A percentile compares a stretch with the other conserved stretches of the same genome.
Evolutionary conservation across 1,140 invertebrate species (phyloP).

Genomic region (Ceratosolen solmsi): DNA sequence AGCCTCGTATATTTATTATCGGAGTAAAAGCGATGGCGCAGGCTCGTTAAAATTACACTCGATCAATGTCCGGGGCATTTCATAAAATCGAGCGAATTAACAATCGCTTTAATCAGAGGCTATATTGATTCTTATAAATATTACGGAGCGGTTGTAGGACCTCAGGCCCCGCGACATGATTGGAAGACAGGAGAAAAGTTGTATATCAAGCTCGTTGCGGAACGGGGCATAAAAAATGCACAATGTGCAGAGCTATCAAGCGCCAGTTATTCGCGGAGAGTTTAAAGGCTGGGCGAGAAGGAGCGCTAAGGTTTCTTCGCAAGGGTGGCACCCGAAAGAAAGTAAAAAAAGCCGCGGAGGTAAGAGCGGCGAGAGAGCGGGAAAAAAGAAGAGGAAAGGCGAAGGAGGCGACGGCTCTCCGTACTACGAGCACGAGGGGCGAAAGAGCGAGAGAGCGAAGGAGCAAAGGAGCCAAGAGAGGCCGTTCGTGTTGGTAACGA

Average conservation of each 20-base stretch:
- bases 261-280: constrained; percentile 6
- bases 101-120: not conserved
- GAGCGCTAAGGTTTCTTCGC: not conserved
- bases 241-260: constrained; percentile 22
- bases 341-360: constrained; percentile 10
- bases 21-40: too few relatives aligned
- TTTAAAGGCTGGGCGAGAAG: constrained; percentile 1
- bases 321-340: constrained; percentile 12
- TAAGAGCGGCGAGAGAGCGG: not conserved
- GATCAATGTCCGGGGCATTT: not conserved
- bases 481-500: constrained; percentile 70
- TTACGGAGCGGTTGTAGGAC: not conserved
- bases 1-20: too few relatives aligned
- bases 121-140: constrained; percentile 3
- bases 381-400: not conserved
- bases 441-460: constrained; percentile 29
- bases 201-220: not conserved
- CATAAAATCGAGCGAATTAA: not conserved
- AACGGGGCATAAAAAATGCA: constrained; percentile 11
- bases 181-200: not conserved
- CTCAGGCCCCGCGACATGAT: not conserved
- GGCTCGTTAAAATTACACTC: too few relatives aligned
- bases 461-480: constrained; percentile 54
- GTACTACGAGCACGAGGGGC: not conserved
- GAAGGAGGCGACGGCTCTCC: not conserved